Percentiles rank a stretch among this genome's conserved stretches.
phyloP scores from a whole-genome alignment of 1,140 invertebrate genomes.

The Protaetia brevitarsis region DNA sequence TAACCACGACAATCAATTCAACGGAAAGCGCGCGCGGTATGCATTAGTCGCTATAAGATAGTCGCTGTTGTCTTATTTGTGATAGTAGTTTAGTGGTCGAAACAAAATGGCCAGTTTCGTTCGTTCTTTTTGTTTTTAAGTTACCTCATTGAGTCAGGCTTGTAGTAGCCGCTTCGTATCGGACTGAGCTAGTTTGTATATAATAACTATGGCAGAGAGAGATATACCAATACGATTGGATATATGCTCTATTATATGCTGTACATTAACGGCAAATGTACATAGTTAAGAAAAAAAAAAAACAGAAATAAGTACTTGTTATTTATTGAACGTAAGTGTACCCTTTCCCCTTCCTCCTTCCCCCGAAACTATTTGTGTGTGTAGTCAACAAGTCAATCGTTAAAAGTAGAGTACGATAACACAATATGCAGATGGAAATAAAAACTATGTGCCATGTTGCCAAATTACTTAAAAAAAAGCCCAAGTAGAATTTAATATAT shows the following conservation, averaged over 20 bases:
- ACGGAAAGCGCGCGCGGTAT: conserved; percentile 20
- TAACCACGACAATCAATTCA: conserved; percentile 27
- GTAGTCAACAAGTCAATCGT: neutral
- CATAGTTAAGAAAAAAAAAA: neutral
- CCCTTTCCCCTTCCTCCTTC: neutral
- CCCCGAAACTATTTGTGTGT: neutral
- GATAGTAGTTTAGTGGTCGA: conserved; percentile 27
- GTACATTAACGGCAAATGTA: conserved; percentile 7
- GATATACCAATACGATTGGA: neutral
- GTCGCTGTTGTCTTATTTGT: conserved; percentile 28
- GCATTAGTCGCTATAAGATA: conserved; percentile 23
- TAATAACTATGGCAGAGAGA: neutral
- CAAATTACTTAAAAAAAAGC: conserved; percentile 4
- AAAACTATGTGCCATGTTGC: conserved; percentile 20
- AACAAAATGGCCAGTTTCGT: conserved; percentile 14
- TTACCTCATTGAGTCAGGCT: conserved; percentile 3
- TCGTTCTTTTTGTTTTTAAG: neutral
- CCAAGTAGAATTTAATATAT: no score
- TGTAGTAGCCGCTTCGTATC: conserved; percentile 1
- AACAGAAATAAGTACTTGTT: no score
- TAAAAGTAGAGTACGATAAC: neutral
- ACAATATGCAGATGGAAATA: no score
- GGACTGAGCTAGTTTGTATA: conserved; percentile 17
- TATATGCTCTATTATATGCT: conserved; percentile 4
- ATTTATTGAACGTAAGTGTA: conserved; percentile 18